These are phyloP conservation scores for Dilophus febrilis DNA, from an alignment of 2,888 invertebrate genomes.

Conservation along the genomic window DNA sequence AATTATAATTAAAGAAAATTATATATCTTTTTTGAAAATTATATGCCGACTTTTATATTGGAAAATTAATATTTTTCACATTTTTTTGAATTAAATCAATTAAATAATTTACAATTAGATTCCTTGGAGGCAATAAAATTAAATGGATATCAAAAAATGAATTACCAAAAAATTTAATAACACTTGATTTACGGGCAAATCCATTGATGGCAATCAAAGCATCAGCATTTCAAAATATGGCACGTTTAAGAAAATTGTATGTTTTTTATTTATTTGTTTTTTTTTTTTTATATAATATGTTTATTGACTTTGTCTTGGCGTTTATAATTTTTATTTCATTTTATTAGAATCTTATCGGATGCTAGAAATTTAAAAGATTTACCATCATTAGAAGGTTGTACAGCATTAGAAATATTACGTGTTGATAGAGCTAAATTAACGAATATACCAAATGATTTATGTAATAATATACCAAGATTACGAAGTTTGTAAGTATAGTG, in stretches of 20 bases:
- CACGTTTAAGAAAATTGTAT: constrained; percentile 64
- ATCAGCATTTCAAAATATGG: constrained; percentile 56
- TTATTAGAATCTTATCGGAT: constrained; percentile 64
- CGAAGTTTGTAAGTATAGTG: constrained; percentile 60
- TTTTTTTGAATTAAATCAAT: too few relatives aligned
- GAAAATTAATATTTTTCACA: not conserved
- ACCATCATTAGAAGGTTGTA: constrained; percentile 68
- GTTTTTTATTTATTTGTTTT: constrained; percentile 23
- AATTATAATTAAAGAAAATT: too few relatives aligned
- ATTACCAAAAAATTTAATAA: constrained; percentile 50
- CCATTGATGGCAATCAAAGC: constrained; percentile 53
- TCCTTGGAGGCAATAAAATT: constrained; percentile 68
- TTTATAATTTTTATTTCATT: not conserved
- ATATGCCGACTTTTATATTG: not conserved
- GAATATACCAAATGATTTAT: constrained; percentile 55
- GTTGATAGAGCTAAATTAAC: constrained; percentile 66
- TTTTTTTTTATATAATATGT: constrained; percentile 3
- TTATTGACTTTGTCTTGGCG: not conserved
- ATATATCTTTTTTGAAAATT: not conserved
- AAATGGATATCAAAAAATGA: constrained; percentile 52
- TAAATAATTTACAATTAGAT: constrained; percentile 37
- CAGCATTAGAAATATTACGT: constrained; percentile 60
- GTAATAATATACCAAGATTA: constrained; percentile 58
- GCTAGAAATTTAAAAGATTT: constrained; percentile 60
- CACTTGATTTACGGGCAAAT: constrained; percentile 71